Conservation (phyloP, 2,888 invertebrate genomes). For the Apamea sordens region DNA sequence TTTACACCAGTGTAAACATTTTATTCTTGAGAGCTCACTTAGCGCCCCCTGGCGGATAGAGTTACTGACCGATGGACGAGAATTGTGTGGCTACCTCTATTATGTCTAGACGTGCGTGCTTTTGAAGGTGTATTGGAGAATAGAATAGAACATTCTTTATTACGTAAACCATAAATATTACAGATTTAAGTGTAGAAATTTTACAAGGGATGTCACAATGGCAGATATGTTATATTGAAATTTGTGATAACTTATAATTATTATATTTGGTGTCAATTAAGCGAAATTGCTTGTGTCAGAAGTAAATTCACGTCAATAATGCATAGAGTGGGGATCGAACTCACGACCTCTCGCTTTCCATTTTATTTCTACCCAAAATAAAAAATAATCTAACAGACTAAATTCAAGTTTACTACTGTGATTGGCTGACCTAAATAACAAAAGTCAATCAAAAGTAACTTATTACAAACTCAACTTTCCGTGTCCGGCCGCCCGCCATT, state of each 20-base stretch:
- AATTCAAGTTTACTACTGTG: background rate
- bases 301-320: background rate
- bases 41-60: constrained; percentile 51
- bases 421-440: background rate
- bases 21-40: constrained; percentile 56
- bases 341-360: background rate
- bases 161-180: no score
- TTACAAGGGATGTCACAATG: no score
- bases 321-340: background rate
- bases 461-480: no score
- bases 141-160: background rate
- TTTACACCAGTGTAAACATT: constrained; percentile 56
- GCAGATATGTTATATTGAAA: background rate
- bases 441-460: background rate
- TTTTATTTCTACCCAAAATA: background rate
- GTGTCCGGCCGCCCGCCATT: no score
- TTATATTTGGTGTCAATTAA: no score
- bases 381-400: background rate
- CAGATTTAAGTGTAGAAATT: no score
- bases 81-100: constrained; percentile 35
- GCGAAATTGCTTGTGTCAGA: background rate
- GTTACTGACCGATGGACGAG: constrained; percentile 66
- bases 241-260: background rate
- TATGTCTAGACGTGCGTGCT: constrained; percentile 36
- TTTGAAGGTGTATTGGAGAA: constrained; percentile 1